Evolutionary conservation across 2,797 vertebrate genomes (phyloP).

Genomic region (Botia kubotai): DNA sequence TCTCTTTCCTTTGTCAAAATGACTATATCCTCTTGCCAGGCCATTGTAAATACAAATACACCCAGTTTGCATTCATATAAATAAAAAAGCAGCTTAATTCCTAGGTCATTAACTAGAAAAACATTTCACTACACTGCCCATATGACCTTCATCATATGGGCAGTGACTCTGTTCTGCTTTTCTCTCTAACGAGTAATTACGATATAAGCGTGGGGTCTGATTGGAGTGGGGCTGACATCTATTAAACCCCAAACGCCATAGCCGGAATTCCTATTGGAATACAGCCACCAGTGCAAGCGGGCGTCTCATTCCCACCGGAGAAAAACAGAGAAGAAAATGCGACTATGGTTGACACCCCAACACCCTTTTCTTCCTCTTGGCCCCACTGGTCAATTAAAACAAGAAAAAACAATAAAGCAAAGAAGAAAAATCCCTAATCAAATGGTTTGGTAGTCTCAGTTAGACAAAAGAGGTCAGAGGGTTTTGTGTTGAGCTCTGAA

Average conservation of each 20-base stretch:
- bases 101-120: slow-evolving; percentile 62
- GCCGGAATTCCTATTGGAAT: slow-evolving; percentile 66
- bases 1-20: neutral
- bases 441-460: slow-evolving; percentile 65
- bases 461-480: slow-evolving; percentile 78
- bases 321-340: slow-evolving; percentile 50
- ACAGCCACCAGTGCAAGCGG: slow-evolving; percentile 51
- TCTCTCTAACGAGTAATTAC: slow-evolving; percentile 68
- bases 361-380: slow-evolving; percentile 47
- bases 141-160: slow-evolving; percentile 53
- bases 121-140: slow-evolving; percentile 50
- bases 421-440: slow-evolving; percentile 66
- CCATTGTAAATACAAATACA: neutral
- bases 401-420: slow-evolving; percentile 49
- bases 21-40: neutral
- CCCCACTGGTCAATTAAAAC: slow-evolving; percentile 55
- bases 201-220: slow-evolving; percentile 61
- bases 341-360: slow-evolving; percentile 43
- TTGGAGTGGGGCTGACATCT: slow-evolving; percentile 68
- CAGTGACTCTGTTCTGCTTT: slow-evolving; percentile 66
- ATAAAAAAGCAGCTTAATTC: slow-evolving; percentile 54
- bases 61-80: slow-evolving; percentile 42
- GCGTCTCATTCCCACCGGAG: slow-evolving; percentile 73
- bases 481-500: slow-evolving; percentile 74
- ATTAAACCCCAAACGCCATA: slow-evolving; percentile 70